Evolutionary conservation across 2,888 invertebrate genomes (phyloP).

Genomic region (Scaptomyza flava): DNA sequence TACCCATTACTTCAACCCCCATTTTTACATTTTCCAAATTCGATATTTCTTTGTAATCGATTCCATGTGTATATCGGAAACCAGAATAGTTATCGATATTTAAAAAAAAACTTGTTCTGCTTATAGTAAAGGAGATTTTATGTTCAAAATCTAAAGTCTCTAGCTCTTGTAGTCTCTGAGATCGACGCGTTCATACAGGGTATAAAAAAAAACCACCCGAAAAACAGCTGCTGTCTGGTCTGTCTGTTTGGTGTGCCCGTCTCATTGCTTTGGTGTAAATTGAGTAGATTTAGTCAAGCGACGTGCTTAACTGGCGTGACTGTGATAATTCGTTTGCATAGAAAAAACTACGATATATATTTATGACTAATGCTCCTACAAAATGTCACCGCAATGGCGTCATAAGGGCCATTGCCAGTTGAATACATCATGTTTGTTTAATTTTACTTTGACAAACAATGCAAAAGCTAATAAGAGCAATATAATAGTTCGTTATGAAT

Average conservation of each 20-base stretch:
- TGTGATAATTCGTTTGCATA: slow-evolving; percentile 61
- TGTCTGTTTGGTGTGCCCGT: background rate
- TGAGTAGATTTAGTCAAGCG: slow-evolving; percentile 23
- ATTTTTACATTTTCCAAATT: no score
- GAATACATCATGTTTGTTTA: background rate
- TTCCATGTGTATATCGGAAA: no score
- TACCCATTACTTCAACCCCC: no score
- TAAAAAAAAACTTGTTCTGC: no score
- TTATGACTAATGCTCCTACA: slow-evolving; percentile 54
- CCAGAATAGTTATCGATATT: no score
- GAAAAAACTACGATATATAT: slow-evolving; percentile 24
- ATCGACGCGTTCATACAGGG: no score
- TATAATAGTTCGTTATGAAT: slow-evolving; percentile 24
- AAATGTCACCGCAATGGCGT: slow-evolving; percentile 70
- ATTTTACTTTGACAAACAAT: background rate
- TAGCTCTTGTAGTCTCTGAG: no score
- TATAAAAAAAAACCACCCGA: slow-evolving; percentile 14
- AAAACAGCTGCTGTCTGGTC: slow-evolving; percentile 1
- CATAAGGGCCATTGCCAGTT: slow-evolving; percentile 54
- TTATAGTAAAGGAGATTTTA: no score
- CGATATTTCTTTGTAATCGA: no score
- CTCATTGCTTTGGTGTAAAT: background rate
- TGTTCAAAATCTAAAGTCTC: no score
- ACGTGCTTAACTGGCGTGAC: slow-evolving; percentile 69
- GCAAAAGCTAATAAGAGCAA: background rate